phyloP scores from a whole-genome alignment of 1,140 invertebrate species.

The Armadillidium nasatum region DNA sequence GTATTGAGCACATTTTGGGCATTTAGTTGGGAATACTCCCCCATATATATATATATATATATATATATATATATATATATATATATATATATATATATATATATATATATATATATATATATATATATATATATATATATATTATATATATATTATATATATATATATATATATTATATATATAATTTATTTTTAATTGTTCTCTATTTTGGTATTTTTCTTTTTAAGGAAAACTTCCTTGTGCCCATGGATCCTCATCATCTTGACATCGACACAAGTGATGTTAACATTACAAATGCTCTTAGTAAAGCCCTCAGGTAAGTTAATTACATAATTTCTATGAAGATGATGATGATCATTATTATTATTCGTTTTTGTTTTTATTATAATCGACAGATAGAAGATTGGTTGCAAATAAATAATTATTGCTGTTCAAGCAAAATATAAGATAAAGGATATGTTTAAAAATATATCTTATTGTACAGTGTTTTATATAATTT shows the following conservation, averaged over 20 bases:
- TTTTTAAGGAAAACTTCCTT: constrained; percentile 68
- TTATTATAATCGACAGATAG: too few species aligned
- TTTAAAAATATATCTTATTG: too few species aligned
- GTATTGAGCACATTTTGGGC: too few species aligned
- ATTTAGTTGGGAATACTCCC: too few species aligned
- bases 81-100: constrained; percentile 7
- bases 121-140: constrained; percentile 7
- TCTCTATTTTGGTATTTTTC: neutral
- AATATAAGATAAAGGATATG: too few species aligned
- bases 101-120: constrained; percentile 7
- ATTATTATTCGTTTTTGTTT: too few species aligned
- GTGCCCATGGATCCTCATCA: constrained; percentile 68
- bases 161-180: constrained; percentile 7
- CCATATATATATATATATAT: too few species aligned
- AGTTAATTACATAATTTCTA: constrained; percentile 30
- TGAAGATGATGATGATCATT: too few species aligned
- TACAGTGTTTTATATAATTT: too few species aligned
- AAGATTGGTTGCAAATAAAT: too few species aligned
- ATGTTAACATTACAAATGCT: constrained; percentile 69
- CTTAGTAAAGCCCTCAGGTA: constrained; percentile 75
- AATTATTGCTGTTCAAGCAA: too few species aligned
- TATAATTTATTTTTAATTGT: constrained; percentile 3
- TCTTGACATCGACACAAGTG: constrained; percentile 76
- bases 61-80: neutral
- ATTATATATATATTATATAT: constrained; percentile 1